phyloP scores from a whole-genome alignment of 2,797 vertebrate genomes.

The Acrossocheilus wenchowensis region DNA sequence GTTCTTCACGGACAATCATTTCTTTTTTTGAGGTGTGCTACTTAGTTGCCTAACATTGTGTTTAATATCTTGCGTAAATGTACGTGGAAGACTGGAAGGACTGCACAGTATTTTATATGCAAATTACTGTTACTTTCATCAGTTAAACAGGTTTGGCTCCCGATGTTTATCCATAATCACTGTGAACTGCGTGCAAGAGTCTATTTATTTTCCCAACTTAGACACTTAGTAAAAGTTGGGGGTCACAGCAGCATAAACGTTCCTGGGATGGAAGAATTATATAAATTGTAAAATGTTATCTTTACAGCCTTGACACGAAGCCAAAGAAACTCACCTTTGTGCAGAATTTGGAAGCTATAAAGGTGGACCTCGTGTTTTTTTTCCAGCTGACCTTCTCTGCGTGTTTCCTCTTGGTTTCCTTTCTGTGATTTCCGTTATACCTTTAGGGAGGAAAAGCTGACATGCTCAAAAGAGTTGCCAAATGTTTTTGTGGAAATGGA shows the following conservation, averaged over 20 bases:
- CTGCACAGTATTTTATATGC: neutral
- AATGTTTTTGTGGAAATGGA: constrained; percentile 3
- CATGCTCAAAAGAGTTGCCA: constrained; percentile 20
- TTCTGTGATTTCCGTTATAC: constrained; percentile 1
- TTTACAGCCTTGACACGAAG: neutral
- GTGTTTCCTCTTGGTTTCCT: neutral
- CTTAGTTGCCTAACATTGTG: neutral
- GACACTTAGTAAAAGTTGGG: too few relatives aligned
- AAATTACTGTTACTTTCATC: neutral
- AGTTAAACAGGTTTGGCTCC: neutral
- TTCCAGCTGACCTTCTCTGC: neutral
- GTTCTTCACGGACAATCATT: neutral
- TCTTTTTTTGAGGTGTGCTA: neutral
- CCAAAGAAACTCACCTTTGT: constrained; percentile 28
- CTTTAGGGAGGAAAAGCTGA: constrained; percentile 22
- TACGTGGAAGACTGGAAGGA: neutral
- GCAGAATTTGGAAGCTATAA: neutral
- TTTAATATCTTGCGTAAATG: neutral
- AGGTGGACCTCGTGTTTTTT: neutral
- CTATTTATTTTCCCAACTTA: neutral
- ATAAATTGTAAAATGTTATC: neutral
- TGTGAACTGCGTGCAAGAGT: neutral
- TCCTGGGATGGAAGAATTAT: neutral
- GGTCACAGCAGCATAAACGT: neutral
- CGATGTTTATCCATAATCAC: neutral